Percentiles rank a stretch among this genome's conserved stretches.
phyloP scores from a whole-genome alignment of 2,888 invertebrate species.

The Chirona hameri region DNA sequence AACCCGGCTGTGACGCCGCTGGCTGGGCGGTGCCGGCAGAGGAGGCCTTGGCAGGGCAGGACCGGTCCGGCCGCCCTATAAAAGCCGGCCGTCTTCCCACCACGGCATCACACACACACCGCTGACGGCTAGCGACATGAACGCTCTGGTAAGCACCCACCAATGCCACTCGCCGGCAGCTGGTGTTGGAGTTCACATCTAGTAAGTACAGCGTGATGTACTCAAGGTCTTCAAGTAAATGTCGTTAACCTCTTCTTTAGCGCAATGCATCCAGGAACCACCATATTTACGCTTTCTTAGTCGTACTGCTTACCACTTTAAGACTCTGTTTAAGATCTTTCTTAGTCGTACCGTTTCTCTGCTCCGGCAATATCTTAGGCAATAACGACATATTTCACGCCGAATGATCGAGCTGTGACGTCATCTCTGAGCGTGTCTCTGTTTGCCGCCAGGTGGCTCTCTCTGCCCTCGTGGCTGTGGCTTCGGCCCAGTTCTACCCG shows the following conservation, averaged over 20 bases:
- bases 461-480: slow-evolving; percentile 5
- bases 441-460: neutral
- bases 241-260: neutral
- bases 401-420: too few relatives aligned
- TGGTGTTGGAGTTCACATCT: too few relatives aligned
- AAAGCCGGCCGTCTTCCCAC: neutral
- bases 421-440: neutral
- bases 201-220: neutral
- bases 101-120: slow-evolving; percentile 5
- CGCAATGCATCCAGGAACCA: neutral
- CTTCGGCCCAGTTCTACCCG: neutral
- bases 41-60: neutral
- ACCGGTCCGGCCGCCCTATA: neutral
- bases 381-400: too few relatives aligned
- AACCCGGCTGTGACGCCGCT: too few relatives aligned
- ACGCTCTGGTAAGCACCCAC: neutral
- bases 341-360: too few relatives aligned
- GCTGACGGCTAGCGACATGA: slow-evolving; percentile 27
- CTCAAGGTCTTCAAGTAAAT: neutral
- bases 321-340: too few relatives aligned
- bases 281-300: neutral
- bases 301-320: neutral
- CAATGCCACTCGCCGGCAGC: too few relatives aligned
- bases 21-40: neutral
- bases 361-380: too few relatives aligned